These are phyloP conservation scores for Drosophila meridionalis DNA, from an alignment of 2,888 invertebrate species.

Conservation along the genomic window DNA sequence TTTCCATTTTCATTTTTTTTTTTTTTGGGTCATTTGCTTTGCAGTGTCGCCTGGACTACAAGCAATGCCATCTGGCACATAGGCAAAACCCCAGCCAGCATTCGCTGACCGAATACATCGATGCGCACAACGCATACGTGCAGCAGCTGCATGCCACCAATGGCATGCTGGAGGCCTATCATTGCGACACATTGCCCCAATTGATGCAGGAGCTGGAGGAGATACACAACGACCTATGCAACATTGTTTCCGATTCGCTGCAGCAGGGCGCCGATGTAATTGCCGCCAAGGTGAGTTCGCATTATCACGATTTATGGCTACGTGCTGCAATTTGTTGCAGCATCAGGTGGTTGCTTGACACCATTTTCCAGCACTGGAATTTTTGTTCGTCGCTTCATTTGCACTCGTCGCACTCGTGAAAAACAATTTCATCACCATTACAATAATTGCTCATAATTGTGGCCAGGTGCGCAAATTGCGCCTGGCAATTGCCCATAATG, in stretches of 20 bases:
- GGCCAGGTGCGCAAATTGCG: conserved; percentile 57
- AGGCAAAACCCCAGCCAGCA: conserved; percentile 90
- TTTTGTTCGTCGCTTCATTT: conserved; percentile 41
- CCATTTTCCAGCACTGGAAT: conserved; percentile 18
- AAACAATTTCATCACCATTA: conserved; percentile 60
- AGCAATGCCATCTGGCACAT: conserved; percentile 92
- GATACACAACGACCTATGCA: conserved; percentile 95
- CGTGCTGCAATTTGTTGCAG: conserved; percentile 61
- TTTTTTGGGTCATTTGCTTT: conserved; percentile 58
- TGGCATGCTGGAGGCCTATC: conserved; percentile 95
- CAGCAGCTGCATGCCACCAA: conserved; percentile 97
- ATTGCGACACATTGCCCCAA: conserved; percentile 93
- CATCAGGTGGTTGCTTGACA: conserved; percentile 44
- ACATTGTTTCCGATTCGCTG: conserved; percentile 94
- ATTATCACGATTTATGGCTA: conserved; percentile 61
- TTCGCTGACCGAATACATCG: conserved; percentile 92
- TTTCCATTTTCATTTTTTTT: conserved; percentile 13
- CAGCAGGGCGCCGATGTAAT: conserved; percentile 94
- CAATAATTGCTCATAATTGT: conserved; percentile 68
- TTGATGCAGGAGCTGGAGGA: conserved; percentile 96
- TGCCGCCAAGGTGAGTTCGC: conserved; percentile 90
- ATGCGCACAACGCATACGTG: conserved; percentile 96
- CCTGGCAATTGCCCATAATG: conserved; percentile 67
- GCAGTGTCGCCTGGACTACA: conserved; percentile 95
- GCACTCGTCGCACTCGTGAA: conserved; percentile 4